A percentile compares a stretch with the other conserved stretches of the same genome.
Evolutionary conservation across 1,140 invertebrate genomes (phyloP).

Genomic region (Drosophila navojoa): DNA sequence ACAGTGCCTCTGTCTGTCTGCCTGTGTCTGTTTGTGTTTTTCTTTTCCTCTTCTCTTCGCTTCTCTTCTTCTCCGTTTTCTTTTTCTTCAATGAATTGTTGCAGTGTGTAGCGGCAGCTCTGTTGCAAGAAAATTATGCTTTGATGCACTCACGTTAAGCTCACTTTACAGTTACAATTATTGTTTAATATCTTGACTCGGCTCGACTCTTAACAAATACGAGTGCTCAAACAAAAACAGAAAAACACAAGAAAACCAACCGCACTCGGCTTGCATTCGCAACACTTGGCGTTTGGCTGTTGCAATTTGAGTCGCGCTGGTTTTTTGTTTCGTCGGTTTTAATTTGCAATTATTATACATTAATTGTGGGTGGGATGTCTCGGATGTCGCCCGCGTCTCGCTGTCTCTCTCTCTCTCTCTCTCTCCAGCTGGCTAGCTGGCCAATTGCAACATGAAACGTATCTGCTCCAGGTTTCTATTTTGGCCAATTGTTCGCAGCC

Average conservation of each 20-base stretch:
- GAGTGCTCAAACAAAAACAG: slow-evolving; percentile 18
- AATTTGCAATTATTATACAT: slow-evolving; percentile 79
- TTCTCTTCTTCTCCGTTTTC: slow-evolving; percentile 19
- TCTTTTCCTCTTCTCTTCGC: slow-evolving; percentile 33
- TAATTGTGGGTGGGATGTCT: slow-evolving; percentile 76
- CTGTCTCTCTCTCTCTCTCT: too few relatives aligned
- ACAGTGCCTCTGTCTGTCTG: slow-evolving; percentile 9
- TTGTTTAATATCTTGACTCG: slow-evolving; percentile 79
- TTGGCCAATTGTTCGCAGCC: slow-evolving; percentile 35
- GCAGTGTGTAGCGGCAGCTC: slow-evolving; percentile 58
- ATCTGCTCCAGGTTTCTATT: slow-evolving; percentile 7
- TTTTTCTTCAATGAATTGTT: slow-evolving; percentile 57
- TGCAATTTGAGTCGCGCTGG: slow-evolving; percentile 58
- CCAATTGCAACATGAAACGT: slow-evolving; percentile 39
- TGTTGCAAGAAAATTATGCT: slow-evolving; percentile 83
- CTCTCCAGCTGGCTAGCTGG: neutral
- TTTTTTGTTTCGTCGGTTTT: slow-evolving; percentile 49
- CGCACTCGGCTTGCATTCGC: slow-evolving; percentile 62
- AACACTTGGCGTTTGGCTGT: slow-evolving; percentile 64
- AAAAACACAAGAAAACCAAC: slow-evolving; percentile 27
- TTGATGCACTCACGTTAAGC: slow-evolving; percentile 82
- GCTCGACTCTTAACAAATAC: slow-evolving; percentile 64
- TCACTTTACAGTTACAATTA: slow-evolving; percentile 83
- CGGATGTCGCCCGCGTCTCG: slow-evolving; percentile 24
- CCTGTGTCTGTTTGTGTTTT: slow-evolving; percentile 10